Evolutionary conservation across 2,888 invertebrate genomes (phyloP), one percentile per base, ranked within the genome.

Genomic region (Dione vanillae): DNA sequence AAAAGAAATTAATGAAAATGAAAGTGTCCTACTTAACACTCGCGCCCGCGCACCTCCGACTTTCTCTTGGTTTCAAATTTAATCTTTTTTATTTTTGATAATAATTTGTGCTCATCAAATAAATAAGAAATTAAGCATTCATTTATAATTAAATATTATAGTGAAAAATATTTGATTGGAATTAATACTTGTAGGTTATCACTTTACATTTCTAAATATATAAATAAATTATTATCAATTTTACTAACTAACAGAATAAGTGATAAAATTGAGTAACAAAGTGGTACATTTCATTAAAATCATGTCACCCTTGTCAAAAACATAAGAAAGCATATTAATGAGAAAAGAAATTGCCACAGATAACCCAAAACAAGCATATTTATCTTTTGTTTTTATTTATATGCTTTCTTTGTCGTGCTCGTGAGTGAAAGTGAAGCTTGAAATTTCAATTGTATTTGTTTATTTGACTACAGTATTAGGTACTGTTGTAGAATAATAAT

Each of bases 1-100:
- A 92, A 92, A 92, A 92, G 90, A 92, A 92, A 91, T 89, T 87
- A 92, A 92, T 89, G 93, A 93, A 91, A 93, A 91, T 89, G 93
- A 92, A 92, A 93, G 92, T 93, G 91, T 82, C 92, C 92, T 78
- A 92, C 88, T 86, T 92, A 77, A 82, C 83, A 78, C 79, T 45
- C 84, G 81, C 81, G 59, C 69, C 69, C 69, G 69, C 71, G 67
- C 82, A 78, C 79, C 78, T 80, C 79, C 73, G 85, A 85, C 90
- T 92, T 91, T 92, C 91, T 89, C 90, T 88, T 83, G 82, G 88
- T 89, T 89, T 82, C 89, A 69, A 67, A 85, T 85, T 83, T 86
- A 85, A 87, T 88, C 88, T 90, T 87, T 88, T 90, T 75, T 86
- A 73, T 73, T 68, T 75, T 69, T 66, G 51, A 16, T 16, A 69